phyloP scores from a whole-genome alignment of 2,797 vertebrate species.

The Gorsachius magnificus region DNA sequence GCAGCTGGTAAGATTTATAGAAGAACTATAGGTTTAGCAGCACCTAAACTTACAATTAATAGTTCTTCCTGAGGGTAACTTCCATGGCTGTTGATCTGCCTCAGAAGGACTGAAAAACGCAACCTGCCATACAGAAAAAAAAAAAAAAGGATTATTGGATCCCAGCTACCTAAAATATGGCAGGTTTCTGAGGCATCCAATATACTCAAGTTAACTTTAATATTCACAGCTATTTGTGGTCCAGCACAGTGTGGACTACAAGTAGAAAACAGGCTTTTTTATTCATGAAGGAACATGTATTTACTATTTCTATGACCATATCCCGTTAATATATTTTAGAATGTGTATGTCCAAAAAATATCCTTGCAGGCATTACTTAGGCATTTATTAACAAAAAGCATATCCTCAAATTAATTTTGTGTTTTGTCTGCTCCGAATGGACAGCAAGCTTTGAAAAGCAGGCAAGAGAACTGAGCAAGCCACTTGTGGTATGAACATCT shows the following conservation, averaged over 20 bases:
- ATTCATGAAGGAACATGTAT: not conserved
- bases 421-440: not conserved
- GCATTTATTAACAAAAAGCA: not conserved
- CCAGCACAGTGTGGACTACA: not conserved
- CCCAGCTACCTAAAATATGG: not conserved
- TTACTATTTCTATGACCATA: not conserved
- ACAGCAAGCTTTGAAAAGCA: not conserved
- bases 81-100: not conserved
- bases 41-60: not conserved
- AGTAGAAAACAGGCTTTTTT: not conserved
- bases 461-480: not conserved
- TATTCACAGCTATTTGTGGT: not conserved
- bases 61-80: not conserved
- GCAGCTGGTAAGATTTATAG: not conserved
- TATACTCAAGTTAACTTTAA: not conserved
- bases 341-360: not conserved
- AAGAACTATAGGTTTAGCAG: not conserved
- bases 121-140: not conserved
- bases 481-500: slow-evolving; percentile 1
- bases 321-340: not conserved
- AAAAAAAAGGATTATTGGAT: not conserved
- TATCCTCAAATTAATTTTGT: not conserved
- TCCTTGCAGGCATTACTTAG: not conserved
- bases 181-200: not conserved
- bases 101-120: not conserved